phyloP scores from a whole-genome alignment of 2,888 invertebrate species.

The Meteorus cinctellus region DNA sequence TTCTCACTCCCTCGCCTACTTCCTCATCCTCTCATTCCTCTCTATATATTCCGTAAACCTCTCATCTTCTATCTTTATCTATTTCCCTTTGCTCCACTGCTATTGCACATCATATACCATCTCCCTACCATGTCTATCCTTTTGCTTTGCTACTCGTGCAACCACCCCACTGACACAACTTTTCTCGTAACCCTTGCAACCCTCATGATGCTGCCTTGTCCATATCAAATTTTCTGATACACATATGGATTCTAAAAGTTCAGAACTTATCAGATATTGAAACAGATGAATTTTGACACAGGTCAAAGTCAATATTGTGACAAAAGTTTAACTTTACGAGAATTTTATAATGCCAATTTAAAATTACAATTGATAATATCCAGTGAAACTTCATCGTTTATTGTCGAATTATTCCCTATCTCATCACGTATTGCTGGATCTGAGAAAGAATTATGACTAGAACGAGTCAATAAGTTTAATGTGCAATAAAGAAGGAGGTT shows the following conservation, averaged over 20 bases:
- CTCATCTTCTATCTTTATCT: constrained; percentile 35
- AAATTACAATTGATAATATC: no score
- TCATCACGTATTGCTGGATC: no score
- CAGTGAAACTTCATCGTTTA: no score
- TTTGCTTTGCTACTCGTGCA: constrained; percentile 7
- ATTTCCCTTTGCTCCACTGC: constrained; percentile 29
- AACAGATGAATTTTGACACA: background rate
- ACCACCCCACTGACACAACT: constrained; percentile 27
- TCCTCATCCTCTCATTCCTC: constrained; percentile 40
- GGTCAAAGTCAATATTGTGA: background rate
- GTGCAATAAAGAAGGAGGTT: background rate
- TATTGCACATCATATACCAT: background rate
- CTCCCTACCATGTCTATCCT: background rate
- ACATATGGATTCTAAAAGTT: background rate
- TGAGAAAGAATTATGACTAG: no score
- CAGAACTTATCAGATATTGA: constrained; percentile 4
- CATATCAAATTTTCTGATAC: constrained; percentile 60
- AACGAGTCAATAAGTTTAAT: no score
- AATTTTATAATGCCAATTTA: constrained; percentile 42
- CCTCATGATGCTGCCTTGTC: constrained; percentile 39
- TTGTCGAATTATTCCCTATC: no score
- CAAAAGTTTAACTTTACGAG: constrained; percentile 41
- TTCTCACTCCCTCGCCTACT: constrained; percentile 43
- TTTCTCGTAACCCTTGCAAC: constrained; percentile 31
- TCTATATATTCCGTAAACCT: background rate